Base-by-base conservation (phyloP, 2,113 vertebrate species). In the Daphoenositta chrysoptera region DNA sequence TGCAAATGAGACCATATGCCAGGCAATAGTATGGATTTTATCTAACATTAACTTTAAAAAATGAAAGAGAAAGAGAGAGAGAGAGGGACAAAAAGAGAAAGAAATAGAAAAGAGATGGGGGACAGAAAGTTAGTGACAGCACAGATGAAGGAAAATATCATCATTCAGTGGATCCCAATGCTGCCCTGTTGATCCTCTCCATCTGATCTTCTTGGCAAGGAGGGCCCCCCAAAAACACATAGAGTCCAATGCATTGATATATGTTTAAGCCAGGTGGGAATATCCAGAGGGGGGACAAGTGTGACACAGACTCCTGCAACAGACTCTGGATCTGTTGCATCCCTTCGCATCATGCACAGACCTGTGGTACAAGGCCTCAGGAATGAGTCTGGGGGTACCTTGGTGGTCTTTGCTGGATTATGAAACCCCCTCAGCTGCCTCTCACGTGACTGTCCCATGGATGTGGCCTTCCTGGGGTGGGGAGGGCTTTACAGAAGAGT, bases 341-440 rank as follows among this genome's bases (percentile, higher is more conserved):
- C 33, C 4, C 18, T 63, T 45, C 11, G 6, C 5, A 33, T 45
- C 17, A 6, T 0, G 2, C 10, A 6, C 40, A 39, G 9, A 12
- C n/a, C 48, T 73, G 48, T 6, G 28, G 33, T 54, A 11, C 69
- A 23, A 54, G 12, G 28, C 26, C n/a, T 33, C 81, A 39, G 40
- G 10, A 45, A 45, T 26, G 31, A 61, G 33, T 47, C 40, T 45
- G 17, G 28, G 18, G 11, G 33, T 3, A 27, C 11, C 9, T 2
- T 33, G 18, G 18, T 16, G 7, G 5, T 54, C 18, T 28, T 45
- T 28, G 18, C 22, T 39, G n/a, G 22, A 17, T 54, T 27, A 1
- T 33, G 28, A 12, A 22, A 18, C 18, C 12, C 22, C 28, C 18
- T 47, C n/a, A 6, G 14, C 27, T 63, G 27, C 39, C 21, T 31